Conservation (phyloP, 2,113 vertebrate species). For the Calyptommatus sinebrachiatus region DNA sequence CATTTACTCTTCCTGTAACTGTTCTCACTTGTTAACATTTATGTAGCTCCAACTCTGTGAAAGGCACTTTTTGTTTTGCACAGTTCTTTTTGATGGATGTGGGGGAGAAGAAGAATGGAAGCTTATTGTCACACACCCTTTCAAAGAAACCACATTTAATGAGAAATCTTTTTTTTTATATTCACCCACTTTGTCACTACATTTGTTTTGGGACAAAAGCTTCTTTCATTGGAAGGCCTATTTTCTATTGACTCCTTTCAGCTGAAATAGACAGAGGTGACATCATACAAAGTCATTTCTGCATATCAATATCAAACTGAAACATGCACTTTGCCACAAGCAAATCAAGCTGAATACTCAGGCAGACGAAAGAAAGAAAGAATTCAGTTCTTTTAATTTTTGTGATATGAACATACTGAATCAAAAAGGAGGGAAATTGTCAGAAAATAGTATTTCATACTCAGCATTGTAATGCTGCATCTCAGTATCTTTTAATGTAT, state of each 20-base stretch:
- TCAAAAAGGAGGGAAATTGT: not conserved
- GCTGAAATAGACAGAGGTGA: not conserved
- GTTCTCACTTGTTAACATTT: not conserved
- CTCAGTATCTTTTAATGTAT: too few species aligned
- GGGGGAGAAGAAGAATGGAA: not conserved
- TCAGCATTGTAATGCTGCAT: too few species aligned
- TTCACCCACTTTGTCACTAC: slow-evolving; percentile 1
- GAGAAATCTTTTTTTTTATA: slow-evolving; percentile 4
- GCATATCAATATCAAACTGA: not conserved
- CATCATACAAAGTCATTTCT: not conserved
- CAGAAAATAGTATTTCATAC: too few species aligned
- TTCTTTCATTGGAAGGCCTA: not conserved
- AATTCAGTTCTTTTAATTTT: not conserved
- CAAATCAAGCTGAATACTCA: not conserved
- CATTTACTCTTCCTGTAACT: not conserved
- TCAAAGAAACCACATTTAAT: slow-evolving; percentile 13
- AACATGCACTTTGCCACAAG: not conserved
- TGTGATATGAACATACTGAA: not conserved
- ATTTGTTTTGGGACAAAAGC: slow-evolving; percentile 10
- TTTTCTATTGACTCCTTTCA: not conserved
- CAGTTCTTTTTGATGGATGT: not conserved
- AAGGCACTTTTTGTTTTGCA: not conserved
- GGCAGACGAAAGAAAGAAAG: not conserved
- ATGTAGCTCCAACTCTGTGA: not conserved
- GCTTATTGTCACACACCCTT: not conserved